Evolutionary conservation across 2,888 invertebrate genomes (phyloP).

Genomic region (Lithophane ornitopus): DNA sequence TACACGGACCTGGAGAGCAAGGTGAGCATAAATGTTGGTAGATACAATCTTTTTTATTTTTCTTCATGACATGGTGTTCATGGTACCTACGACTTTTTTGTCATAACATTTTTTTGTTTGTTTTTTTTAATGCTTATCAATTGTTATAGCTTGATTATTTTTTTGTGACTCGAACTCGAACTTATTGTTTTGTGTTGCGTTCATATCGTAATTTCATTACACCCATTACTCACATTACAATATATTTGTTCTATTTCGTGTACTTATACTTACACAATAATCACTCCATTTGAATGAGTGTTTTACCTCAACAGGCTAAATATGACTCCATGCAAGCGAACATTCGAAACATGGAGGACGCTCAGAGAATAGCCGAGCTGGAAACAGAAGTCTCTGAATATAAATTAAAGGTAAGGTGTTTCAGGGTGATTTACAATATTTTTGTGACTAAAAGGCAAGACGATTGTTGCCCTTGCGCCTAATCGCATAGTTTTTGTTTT

Average conservation of each 20-base stretch:
- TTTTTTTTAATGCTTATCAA: slow-evolving; percentile 34
- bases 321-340: slow-evolving; percentile 98
- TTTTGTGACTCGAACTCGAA: neutral
- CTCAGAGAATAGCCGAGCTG: slow-evolving; percentile 97
- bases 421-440: too few species aligned
- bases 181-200: neutral
- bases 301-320: slow-evolving; percentile 90
- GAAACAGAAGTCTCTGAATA: slow-evolving; percentile 98
- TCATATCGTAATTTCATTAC: slow-evolving; percentile 15
- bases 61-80: slow-evolving; percentile 42
- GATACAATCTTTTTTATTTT: slow-evolving; percentile 38
- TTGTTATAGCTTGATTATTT: slow-evolving; percentile 9
- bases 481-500: too few species aligned
- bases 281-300: neutral
- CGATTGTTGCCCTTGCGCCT: too few species aligned
- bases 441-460: too few species aligned
- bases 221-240: slow-evolving; percentile 6
- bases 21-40: slow-evolving; percentile 69
- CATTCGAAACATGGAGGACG: slow-evolving; percentile 98
- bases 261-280: neutral
- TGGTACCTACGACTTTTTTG: slow-evolving; percentile 22
- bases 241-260: neutral
- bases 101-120: slow-evolving; percentile 19
- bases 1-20: slow-evolving; percentile 92
- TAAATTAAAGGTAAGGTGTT: slow-evolving; percentile 94